Conservation (phyloP, 2,888 invertebrate genomes). For the Cerastis leucographa region DNA sequence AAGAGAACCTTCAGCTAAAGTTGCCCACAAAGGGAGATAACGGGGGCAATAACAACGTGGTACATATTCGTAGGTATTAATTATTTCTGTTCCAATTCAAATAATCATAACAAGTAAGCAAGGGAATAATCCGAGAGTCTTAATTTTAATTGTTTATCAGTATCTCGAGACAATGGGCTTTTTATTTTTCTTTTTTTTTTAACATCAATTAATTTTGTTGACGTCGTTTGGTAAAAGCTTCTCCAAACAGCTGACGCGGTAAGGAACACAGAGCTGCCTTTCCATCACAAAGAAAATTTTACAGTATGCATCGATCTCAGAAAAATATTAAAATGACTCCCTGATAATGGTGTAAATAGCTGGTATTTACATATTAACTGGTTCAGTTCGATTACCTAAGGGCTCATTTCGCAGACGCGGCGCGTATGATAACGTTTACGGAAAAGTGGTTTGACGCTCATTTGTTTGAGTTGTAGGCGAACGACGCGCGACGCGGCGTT, state of each 20-base stretch:
- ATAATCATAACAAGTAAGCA: constrained; percentile 26
- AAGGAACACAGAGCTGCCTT: not conserved
- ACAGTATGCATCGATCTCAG: not conserved
- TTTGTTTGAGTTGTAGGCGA: too few relatives aligned
- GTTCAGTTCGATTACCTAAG: not conserved
- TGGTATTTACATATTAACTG: not conserved
- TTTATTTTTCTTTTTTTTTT: not conserved
- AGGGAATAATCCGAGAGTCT: not conserved
- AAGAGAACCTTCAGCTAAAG: constrained; percentile 49
- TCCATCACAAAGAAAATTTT: not conserved
- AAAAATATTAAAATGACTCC: not conserved
- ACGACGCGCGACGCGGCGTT: too few relatives aligned
- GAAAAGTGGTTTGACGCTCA: too few relatives aligned
- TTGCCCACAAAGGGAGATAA: constrained; percentile 55
- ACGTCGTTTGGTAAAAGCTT: not conserved
- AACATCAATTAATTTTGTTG: constrained; percentile 13
- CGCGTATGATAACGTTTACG: too few relatives aligned
- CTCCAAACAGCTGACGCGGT: not conserved
- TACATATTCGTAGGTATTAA: constrained; percentile 36
- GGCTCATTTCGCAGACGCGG: too few relatives aligned
- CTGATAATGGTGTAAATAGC: not conserved
- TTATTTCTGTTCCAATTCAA: constrained; percentile 41
- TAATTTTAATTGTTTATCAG: constrained; percentile 23
- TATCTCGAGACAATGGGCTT: not conserved
- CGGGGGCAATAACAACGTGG: constrained; percentile 38